Evolutionary conservation across 2,888 invertebrate genomes (phyloP), one percentile per base, ranked within the genome.

Genomic region (Elaeidobius kamerunicus): DNA sequence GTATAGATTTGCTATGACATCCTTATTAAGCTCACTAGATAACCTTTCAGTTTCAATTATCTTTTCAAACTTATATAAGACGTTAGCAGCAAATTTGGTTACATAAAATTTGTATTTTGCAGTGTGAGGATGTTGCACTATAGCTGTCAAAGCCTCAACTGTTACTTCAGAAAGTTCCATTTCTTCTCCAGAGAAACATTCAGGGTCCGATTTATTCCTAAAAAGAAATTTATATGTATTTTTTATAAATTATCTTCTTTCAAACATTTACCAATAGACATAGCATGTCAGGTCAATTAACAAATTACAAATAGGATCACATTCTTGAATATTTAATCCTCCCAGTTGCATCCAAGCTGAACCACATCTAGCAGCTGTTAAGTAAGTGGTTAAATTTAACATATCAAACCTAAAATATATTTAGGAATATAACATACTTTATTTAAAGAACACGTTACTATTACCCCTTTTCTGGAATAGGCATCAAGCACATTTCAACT

Each of bases 1-100:
- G 63, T 85, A 84, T 42, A 87, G 73, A 41, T 80, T 81, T 0
- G 83, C 79, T 12, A 85, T 74, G 28, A 87, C 75, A 63, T 91
- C 91, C 85, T 72, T 73, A 60, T 73, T 72, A 42, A 65, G 61
- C 39, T 72, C 70, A 4, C 60, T 57, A 60, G 73, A 69, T 28
- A 66, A 69, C 34, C 66, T 59, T 64, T 80, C 79, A 39, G 70
- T 68, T 58, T 77, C 75, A 9, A 79, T 72, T 19, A 80, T 79
- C 45, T 75, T 75, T 52, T 73, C 73, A 54, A 82, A 75, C 14
- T 83, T 77, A 48, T 78, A 76, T 38, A 84, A 67, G 61, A 83
- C 75, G 68, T 82, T 76, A 48, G 77, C 76, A 3, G 84, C 74
- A 55, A 84, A 75, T 61, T 78, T 75, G 59, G 80, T 76, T 19